Conservation (phyloP, 2,797 vertebrate genomes). For the Pampus argenteus region DNA sequence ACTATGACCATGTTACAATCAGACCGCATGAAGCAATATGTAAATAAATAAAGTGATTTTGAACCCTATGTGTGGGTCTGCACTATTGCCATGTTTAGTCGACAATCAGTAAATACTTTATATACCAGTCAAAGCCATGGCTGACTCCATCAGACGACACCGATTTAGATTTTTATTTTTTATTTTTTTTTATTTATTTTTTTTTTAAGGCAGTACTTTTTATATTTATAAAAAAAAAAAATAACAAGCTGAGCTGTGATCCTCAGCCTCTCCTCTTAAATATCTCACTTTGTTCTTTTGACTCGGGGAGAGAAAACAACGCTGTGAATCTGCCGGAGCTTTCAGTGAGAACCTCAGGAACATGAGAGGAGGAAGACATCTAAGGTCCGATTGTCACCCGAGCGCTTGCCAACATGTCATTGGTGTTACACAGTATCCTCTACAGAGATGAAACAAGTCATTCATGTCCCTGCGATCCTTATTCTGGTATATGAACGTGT, state of each 20-base stretch:
- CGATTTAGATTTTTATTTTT: not conserved
- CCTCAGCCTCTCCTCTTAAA: conserved; percentile 39
- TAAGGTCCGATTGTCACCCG: conserved; percentile 41
- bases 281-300: conserved; percentile 59
- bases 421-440: conserved; percentile 6
- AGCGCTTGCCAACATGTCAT: not conserved
- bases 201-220: not conserved
- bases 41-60: not conserved
- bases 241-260: conserved; percentile 47
- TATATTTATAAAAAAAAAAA: not conserved
- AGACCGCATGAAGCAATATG: not conserved
- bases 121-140: not conserved
- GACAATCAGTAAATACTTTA: conserved; percentile 21
- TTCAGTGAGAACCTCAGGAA: conserved; percentile 37
- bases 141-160: conserved; percentile 22
- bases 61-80: not conserved
- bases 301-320: conserved; percentile 39
- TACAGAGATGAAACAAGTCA: conserved; percentile 13
- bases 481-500: conserved; percentile 12
- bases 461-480: conserved; percentile 11
- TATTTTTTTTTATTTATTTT: conserved; percentile 17
- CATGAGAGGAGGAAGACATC: conserved; percentile 29
- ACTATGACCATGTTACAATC: not conserved
- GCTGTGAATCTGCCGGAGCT: conserved; percentile 9
- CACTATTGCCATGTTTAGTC: conserved; percentile 12